These are phyloP conservation scores for Agrotis puta DNA, from an alignment of 2,888 invertebrate species.

Conservation along the genomic window DNA sequence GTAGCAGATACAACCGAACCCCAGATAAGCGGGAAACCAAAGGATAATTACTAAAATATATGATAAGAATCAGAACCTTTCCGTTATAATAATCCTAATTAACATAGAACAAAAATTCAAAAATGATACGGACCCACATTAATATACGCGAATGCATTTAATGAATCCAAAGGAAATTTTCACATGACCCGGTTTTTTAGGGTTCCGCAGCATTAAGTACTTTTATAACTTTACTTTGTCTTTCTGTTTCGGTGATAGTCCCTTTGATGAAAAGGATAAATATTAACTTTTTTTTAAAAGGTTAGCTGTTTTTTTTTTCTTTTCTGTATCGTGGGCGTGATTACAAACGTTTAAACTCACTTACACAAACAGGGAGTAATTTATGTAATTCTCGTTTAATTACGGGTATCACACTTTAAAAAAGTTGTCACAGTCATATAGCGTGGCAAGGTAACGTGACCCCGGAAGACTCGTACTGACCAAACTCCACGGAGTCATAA, in stretches of 20 bases:
- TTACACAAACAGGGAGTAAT: too few relatives aligned
- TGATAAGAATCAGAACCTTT: conserved; percentile 54
- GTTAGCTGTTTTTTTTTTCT: too few relatives aligned
- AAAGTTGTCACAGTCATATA: too few relatives aligned
- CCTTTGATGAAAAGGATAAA: background rate
- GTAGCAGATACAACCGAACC: conserved; percentile 42
- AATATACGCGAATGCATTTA: conserved; percentile 58
- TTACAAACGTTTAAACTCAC: too few relatives aligned
- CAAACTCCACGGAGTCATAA: too few relatives aligned
- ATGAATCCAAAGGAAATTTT: conserved; percentile 53
- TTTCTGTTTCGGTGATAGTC: background rate
- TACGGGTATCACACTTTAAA: too few relatives aligned
- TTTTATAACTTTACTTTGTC: background rate
- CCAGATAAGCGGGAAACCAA: conserved; percentile 40
- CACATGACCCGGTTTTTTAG: conserved; percentile 56
- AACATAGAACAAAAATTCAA: conserved; percentile 48
- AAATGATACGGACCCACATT: conserved; percentile 51
- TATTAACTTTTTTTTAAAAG: too few relatives aligned
- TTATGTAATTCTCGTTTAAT: too few relatives aligned
- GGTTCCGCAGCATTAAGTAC: background rate
- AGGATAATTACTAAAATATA: conserved; percentile 55
- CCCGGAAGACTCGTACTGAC: too few relatives aligned
- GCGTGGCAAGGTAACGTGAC: too few relatives aligned
- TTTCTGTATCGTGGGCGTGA: too few relatives aligned
- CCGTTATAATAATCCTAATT: conserved; percentile 40